phyloP scores from a whole-genome alignment of 2,888 invertebrate species.

The Cartodere bifasciata region DNA sequence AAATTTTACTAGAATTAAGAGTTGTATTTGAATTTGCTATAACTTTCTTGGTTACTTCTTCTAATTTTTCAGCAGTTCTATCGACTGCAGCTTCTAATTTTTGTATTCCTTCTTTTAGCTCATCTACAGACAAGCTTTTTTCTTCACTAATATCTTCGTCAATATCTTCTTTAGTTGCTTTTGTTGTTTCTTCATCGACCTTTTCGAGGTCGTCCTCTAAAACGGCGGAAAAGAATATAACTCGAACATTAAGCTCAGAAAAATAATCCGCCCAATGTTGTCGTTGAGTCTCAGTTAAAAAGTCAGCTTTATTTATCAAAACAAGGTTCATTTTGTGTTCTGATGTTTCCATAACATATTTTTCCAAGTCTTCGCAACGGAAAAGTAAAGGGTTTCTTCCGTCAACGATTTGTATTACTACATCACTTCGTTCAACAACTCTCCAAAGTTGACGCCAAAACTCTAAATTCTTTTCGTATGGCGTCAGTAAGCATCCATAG shows the following conservation, averaged over 20 bases:
- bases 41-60: conserved; percentile 41
- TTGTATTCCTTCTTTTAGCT: conserved; percentile 39
- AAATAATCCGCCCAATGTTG: conserved; percentile 80
- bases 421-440: conserved; percentile 91
- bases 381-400: conserved; percentile 84
- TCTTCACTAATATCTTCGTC: conserved; percentile 9
- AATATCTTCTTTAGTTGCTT: conserved; percentile 8
- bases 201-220: conserved; percentile 29
- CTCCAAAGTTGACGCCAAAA: conserved; percentile 99
- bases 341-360: conserved; percentile 68
- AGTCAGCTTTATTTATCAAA: conserved; percentile 92
- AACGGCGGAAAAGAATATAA: conserved; percentile 87
- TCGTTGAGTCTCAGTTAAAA: conserved; percentile 69
- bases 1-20: conserved; percentile 44
- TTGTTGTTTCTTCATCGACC: conserved; percentile 12
- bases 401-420: conserved; percentile 90
- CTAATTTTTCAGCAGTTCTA: conserved; percentile 42
- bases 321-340: conserved; percentile 64
- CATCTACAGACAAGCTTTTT: conserved; percentile 28
- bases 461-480: conserved; percentile 94
- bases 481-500: conserved; percentile 76
- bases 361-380: conserved; percentile 82
- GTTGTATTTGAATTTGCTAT: conserved; percentile 24
- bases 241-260: conserved; percentile 48
- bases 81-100: conserved; percentile 42